Evolutionary conservation across 2,113 vertebrate species (phyloP), one percentile per base, ranked within the genome.

Genomic region (Prochilodus magdalenae): DNA sequence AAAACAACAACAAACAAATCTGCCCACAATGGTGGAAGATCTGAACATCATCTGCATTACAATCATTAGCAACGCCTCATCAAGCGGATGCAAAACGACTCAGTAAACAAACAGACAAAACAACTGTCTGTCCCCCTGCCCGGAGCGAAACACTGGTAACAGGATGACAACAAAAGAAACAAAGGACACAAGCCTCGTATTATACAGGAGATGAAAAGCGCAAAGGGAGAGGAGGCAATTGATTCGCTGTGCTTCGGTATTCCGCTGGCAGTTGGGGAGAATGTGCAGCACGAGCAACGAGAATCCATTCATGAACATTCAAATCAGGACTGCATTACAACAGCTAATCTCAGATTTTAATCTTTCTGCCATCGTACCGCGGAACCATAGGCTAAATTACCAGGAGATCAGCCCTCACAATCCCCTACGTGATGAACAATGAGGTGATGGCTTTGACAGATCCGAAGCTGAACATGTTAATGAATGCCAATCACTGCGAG

Each of bases 31-130:
- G 3, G 20, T n/a, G 49, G 40, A 26, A 26, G 59, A 63, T n/a
- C 29, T 67, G 47, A 75, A 75, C 57, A 27, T 44, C 5, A 24
- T 44, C 59, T 15, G 4, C 27, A 60, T 73, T 27, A n/a, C 22
- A 36, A 26, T 70, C 80, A 60, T 69, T 76, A 70, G 73, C 44
- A 33, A n/a, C 26, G 22, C 33, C 26, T 60, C 51, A 82, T 75
- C 24, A 67, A 82, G 73, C 51, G n/a, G 51, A 67, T 75, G 80
- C 73, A 69, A 75, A 82, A 57, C 59, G 36, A 29, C 62, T 67
- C 49, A 2, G 22, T 75, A 75, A 81, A 74, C 79, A 81, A 36
- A 15, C 29, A 66, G 62, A 67, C 47, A 13, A 53, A 44, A 81
- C 60, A 49, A 72, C 53, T 53, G 10, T 20, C 15, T 5, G 16